phyloP scores from a whole-genome alignment of 1,140 invertebrate species.

The Coelopa frigida region DNA sequence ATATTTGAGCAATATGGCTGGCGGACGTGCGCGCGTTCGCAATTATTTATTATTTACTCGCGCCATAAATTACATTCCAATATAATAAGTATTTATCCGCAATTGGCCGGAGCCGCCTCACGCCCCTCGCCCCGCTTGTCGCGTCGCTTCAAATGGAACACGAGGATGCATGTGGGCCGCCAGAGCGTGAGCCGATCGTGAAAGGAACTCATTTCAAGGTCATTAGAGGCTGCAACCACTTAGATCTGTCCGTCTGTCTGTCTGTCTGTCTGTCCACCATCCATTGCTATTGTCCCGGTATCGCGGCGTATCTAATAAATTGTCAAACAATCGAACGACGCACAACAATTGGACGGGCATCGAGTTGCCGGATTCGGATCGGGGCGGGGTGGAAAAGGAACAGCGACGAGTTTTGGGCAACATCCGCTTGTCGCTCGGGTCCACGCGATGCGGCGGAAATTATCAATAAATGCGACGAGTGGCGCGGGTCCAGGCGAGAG shows the following conservation, averaged over 20 bases:
- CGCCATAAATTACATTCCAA: neutral
- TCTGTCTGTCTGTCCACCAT: neutral
- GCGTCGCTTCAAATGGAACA: neutral
- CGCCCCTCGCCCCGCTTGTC: neutral
- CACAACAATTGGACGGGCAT: neutral
- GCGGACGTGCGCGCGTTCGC: too few species aligned
- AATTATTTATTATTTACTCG: slow-evolving; percentile 1
- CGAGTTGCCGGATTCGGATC: too few species aligned
- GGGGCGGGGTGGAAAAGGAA: neutral
- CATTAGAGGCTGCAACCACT: slow-evolving; percentile 31
- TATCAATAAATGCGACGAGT: neutral
- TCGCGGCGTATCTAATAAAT: slow-evolving; percentile 41
- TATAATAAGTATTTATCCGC: neutral
- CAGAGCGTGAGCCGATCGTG: too few species aligned
- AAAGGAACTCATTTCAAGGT: slow-evolving; percentile 43
- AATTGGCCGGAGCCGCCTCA: neutral
- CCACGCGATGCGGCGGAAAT: too few species aligned
- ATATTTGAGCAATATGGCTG: too few species aligned
- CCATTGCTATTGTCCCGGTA: neutral
- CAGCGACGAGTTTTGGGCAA: neutral
- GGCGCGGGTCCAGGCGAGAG: too few species aligned
- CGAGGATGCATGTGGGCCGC: too few species aligned
- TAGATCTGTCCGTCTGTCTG: neutral
- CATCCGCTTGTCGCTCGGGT: neutral
- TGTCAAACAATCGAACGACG: slow-evolving; percentile 11